phyloP scores from a whole-genome alignment of 2,113 vertebrate genomes.

The Casuarius casuarius region DNA sequence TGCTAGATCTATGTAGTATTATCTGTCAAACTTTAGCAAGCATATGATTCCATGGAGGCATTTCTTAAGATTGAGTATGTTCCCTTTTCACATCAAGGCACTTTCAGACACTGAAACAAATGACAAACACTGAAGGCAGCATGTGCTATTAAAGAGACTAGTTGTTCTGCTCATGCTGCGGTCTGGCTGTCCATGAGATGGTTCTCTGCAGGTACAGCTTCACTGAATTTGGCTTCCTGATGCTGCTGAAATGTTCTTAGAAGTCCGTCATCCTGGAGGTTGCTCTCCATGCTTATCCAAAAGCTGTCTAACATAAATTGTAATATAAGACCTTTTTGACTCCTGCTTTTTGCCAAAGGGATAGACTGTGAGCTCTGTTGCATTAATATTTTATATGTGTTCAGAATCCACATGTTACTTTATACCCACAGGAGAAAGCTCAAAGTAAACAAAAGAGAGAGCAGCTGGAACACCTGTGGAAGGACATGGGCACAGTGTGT shows the following conservation, averaged over 20 bases:
- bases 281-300: background rate
- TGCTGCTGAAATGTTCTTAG: background rate
- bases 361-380: background rate
- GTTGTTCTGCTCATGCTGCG: background rate
- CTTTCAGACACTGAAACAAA: background rate
- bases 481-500: conserved; percentile 86
- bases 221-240: background rate
- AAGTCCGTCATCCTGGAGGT: background rate
- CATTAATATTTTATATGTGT: background rate
- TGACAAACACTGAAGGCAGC: background rate
- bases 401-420: background rate
- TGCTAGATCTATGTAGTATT: background rate
- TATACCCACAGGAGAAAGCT: conserved; percentile 76
- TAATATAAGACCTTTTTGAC: background rate
- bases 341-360: background rate
- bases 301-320: background rate
- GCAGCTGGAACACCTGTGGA: conserved; percentile 86
- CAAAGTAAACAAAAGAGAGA: conserved; percentile 85
- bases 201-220: background rate
- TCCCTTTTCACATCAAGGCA: background rate
- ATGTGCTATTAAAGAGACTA: background rate
- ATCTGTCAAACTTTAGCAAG: background rate
- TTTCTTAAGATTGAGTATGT: background rate
- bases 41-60: background rate
- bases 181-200: background rate